phyloP scores from a whole-genome alignment of 2,888 invertebrate genomes.

The Argyresthia goedartella region DNA sequence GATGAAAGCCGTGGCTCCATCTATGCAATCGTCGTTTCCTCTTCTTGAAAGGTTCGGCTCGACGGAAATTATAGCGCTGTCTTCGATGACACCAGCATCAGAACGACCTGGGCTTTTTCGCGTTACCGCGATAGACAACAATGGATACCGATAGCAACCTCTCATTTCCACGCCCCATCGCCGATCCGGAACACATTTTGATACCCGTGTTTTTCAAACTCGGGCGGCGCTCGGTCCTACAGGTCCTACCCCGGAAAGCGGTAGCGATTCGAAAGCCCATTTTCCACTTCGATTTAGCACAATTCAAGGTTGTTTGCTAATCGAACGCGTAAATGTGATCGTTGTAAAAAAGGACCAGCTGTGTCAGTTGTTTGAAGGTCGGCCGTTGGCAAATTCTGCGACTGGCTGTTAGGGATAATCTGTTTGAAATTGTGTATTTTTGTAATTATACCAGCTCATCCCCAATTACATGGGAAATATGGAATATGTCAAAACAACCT shows the following conservation, averaged over 20 bases:
- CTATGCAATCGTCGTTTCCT: conserved; percentile 2
- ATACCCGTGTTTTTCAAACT: conserved; percentile 35
- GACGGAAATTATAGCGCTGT: conserved; percentile 3
- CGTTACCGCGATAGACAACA: conserved; percentile 25
- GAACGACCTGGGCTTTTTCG: conserved; percentile 17
- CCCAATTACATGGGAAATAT: too few relatives aligned
- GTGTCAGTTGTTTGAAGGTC: too few relatives aligned
- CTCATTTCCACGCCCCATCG: conserved; percentile 54
- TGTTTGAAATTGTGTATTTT: too few relatives aligned
- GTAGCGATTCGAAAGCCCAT: not conserved
- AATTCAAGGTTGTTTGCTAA: not conserved
- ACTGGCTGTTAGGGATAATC: too few relatives aligned
- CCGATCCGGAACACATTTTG: conserved; percentile 41
- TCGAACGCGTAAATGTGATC: not conserved
- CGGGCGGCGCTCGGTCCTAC: conserved; percentile 16
- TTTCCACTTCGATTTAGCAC: not conserved
- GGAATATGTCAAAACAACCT: too few relatives aligned
- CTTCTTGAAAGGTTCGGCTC: conserved; percentile 3
- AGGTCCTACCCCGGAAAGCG: conserved; percentile 1
- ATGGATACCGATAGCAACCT: conserved; percentile 40
- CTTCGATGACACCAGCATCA: not conserved
- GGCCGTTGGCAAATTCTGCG: too few relatives aligned
- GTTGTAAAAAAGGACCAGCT: too few relatives aligned
- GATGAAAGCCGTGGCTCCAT: not conserved
- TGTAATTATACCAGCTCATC: too few relatives aligned